Base-by-base conservation (phyloP, 2,888 invertebrate species). In the Oxystoma pomonae region DNA sequence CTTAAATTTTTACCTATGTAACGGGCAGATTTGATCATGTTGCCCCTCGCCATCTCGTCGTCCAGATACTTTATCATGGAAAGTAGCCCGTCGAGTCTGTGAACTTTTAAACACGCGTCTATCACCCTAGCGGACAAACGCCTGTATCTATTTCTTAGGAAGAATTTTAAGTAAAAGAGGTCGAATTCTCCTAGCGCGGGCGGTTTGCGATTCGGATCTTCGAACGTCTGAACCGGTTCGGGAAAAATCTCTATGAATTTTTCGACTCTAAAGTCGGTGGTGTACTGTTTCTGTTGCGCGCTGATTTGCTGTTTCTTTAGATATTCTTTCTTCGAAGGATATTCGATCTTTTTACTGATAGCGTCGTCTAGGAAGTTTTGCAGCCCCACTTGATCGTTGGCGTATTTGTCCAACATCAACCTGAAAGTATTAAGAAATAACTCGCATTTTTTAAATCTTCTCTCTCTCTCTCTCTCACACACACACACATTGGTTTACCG, bases 181-280 rank as follows among this genome's bases (percentile, higher is more conserved):
- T 62, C 62, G 2, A 20, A n/a, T 2, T 1, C 21, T n/a, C 2
- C 20, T 1, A 55, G 9, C 16, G 55, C 57, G 9, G 60, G 51
- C 7, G 58, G 18, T 35, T 59, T 67, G 53, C 74, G 63, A 7
- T 69, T 65, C 0, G 69, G 65, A 66, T 73, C 70, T 2, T 60
- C 61, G 55, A 75, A 75, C 3, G 70, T 67, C 35, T 66, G 51
- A 51, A 76, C 71, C 1, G 83, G 83, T 70, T 83, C 76, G 1
- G 82, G 82, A 69, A 82, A 80, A 5, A 81, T 67, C 59, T 80
- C 73, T 0, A 84, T 65, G 71, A 82, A 84, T 16, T 80, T 72
- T 64, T 78, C 72, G 0, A 82, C 72, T 50, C 76, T 70, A 60
- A 84, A 84, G 2, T 81, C 76, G 0, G 73, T 74, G 0, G 79